Evolutionary conservation across 2,797 vertebrate species (phyloP).

Genomic region (Moxostoma hubbsi): DNA sequence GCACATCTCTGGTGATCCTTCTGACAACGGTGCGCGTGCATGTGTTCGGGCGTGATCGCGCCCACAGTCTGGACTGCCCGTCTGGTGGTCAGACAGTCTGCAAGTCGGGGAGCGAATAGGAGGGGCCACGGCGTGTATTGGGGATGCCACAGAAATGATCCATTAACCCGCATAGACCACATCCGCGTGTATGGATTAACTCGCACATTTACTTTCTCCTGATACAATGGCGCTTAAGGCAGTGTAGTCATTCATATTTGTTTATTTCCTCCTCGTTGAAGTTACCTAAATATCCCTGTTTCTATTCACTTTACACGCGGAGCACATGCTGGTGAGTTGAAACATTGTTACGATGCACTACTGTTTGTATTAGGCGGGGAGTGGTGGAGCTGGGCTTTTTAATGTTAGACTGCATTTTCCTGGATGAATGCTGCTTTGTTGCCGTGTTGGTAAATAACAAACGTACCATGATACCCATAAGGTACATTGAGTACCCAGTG

Average conservation of each 20-base stretch:
- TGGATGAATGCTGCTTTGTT: conserved; percentile 32
- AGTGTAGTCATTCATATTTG: not conserved
- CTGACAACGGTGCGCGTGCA: conserved; percentile 40
- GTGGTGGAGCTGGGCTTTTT: not conserved
- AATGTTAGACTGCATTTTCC: not conserved
- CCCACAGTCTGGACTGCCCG: conserved; percentile 50
- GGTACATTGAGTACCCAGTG: conserved; percentile 57
- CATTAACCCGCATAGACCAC: conserved; percentile 53
- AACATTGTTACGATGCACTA: conserved; percentile 5
- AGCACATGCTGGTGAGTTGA: conserved; percentile 57
- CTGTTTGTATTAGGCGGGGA: not conserved
- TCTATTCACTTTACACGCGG: conserved; percentile 41
- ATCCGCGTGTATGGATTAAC: conserved; percentile 50
- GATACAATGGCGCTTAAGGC: not conserved
- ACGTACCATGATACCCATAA: conserved; percentile 9
- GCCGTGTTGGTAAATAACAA: conserved; percentile 33
- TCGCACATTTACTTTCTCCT: conserved; percentile 12
- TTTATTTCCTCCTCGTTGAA: conserved; percentile 8
- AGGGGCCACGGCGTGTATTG: conserved; percentile 48
- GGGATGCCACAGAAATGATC: conserved; percentile 58
- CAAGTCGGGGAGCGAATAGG: conserved; percentile 46
- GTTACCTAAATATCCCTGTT: conserved; percentile 29
- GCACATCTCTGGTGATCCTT: conserved; percentile 3
- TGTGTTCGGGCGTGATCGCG: conserved; percentile 39
- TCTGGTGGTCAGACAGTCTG: conserved; percentile 56